Evolutionary conservation across 1,140 invertebrate genomes (phyloP).

Genomic region (Schlechtendalia chinensis): DNA sequence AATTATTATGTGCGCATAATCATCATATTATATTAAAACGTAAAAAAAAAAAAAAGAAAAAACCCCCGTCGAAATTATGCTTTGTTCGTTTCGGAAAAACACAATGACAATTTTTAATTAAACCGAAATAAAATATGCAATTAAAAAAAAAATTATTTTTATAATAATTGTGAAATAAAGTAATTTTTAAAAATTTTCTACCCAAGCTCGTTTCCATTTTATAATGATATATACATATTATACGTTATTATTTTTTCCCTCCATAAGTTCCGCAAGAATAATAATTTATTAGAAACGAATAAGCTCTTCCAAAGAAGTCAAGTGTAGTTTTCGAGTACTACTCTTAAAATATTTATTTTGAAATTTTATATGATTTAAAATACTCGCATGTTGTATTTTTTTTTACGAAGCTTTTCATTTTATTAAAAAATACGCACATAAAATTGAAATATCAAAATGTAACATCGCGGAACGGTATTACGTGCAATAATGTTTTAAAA

Average conservation of each 20-base stretch:
- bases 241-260: not conserved
- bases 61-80: not conserved
- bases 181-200: not conserved
- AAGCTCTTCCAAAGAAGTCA: conserved; percentile 8
- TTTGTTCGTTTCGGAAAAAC: not conserved
- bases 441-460: no score
- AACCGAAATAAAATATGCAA: conserved; percentile 11
- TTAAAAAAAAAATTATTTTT: not conserved
- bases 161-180: conserved; percentile 17
- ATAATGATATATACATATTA: not conserved
- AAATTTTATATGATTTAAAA: conserved; percentile 6
- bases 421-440: not conserved
- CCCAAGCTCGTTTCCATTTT: not conserved
- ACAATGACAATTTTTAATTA: not conserved
- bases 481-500: not conserved
- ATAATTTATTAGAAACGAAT: conserved; percentile 13
- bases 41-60: not conserved
- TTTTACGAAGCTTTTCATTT: not conserved
- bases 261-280: not conserved
- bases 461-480: not conserved
- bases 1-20: not conserved
- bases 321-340: conserved; percentile 10
- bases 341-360: conserved; percentile 9
- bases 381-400: not conserved
- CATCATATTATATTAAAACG: not conserved